Evolutionary conservation across 1,140 invertebrate species (phyloP).

Genomic region (Apis dorsata): DNA sequence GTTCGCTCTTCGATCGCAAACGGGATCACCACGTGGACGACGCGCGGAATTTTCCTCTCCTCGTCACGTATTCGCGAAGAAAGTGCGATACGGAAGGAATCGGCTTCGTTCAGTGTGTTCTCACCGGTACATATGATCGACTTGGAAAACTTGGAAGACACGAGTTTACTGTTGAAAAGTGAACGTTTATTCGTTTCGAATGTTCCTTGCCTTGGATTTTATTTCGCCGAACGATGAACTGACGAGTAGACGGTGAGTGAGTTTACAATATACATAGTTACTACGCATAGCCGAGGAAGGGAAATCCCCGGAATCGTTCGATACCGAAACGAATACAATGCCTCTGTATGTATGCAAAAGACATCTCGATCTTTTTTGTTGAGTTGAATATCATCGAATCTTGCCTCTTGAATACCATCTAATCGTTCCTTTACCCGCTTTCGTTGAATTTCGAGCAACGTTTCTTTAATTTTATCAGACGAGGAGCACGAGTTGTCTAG

Average conservation of each 20-base stretch:
- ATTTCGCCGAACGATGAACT: constrained; percentile 16
- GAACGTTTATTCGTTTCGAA: constrained; percentile 53
- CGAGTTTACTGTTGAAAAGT: constrained; percentile 47
- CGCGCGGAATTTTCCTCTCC: not conserved
- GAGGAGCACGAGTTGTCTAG: not conserved
- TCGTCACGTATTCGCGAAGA: not conserved
- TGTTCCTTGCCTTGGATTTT: constrained; percentile 49
- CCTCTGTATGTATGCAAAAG: too few species aligned
- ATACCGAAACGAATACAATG: too few species aligned
- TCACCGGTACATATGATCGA: constrained; percentile 14
- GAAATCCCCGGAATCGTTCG: too few species aligned
- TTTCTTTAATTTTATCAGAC: not conserved
- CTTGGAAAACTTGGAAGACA: constrained; percentile 21
- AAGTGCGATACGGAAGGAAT: constrained; percentile 24
- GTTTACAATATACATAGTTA: not conserved
- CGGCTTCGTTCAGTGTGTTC: not conserved
- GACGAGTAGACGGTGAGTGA: constrained; percentile 52
- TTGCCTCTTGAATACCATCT: too few species aligned
- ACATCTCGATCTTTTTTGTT: too few species aligned
- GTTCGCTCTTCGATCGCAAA: not conserved
- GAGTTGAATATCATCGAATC: too few species aligned
- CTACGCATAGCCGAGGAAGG: not conserved
- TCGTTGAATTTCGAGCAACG: too few species aligned
- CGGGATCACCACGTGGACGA: not conserved
- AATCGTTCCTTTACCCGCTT: too few species aligned